Percentiles rank a stretch among this genome's conserved stretches.
Evolutionary conservation across 30 jellyfish, hydroid and myxozoan genomes (phyloP).

Genomic region (Aurelia sp.): DNA sequence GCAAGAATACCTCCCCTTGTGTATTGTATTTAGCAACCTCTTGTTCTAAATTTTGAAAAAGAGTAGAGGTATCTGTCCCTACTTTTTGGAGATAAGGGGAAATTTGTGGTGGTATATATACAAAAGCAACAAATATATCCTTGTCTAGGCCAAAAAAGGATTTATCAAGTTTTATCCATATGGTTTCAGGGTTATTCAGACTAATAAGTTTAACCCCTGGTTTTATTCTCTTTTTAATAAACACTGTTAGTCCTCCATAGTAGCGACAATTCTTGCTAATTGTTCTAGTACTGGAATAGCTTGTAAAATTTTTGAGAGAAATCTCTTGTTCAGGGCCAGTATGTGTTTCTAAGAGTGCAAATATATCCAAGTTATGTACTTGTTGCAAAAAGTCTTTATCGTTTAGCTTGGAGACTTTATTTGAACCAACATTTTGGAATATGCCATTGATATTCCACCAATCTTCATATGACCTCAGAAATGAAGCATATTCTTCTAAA

Average conservation of each 20-base stretch:
- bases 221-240: conserved; percentile 14
- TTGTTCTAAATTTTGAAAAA: conserved; percentile 14
- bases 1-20: neutral
- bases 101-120: neutral
- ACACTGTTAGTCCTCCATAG: conserved; percentile 15
- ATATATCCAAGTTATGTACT: neutral
- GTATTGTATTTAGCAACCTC: conserved; percentile 17
- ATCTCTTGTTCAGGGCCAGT: conserved; percentile 14
- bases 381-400: neutral
- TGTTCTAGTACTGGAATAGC: conserved; percentile 2
- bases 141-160: neutral
- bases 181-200: conserved; percentile 8
- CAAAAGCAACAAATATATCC: conserved; percentile 10
- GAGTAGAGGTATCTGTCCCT: neutral
- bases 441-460: neutral
- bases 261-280: conserved; percentile 9
- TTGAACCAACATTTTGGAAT: neutral
- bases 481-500: no score
- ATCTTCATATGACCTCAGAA: no score
- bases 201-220: conserved; percentile 14
- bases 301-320: neutral
- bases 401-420: conserved; percentile 1
- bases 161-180: conserved; percentile 15
- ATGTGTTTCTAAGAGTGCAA: conserved; percentile 27
- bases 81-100: conserved; percentile 10